Base-by-base conservation (phyloP, 2,888 invertebrate genomes). In the Colletes collaris region DNA sequence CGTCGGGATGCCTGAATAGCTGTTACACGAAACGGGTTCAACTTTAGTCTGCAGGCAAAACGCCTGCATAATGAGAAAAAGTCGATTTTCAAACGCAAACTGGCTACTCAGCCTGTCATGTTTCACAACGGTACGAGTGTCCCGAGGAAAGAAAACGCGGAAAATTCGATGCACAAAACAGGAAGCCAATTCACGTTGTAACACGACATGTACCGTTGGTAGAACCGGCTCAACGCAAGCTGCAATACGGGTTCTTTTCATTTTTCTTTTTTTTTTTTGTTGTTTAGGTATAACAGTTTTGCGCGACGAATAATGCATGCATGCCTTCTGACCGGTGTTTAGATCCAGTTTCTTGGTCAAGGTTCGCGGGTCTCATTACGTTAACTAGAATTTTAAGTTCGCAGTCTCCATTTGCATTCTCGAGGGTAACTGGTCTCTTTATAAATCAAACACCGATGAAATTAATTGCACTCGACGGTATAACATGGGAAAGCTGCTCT, bases 281-380 rank as follows among this genome's bases (percentile, higher is more conserved):
- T 63, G 46, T 16, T 44, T n/a, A 40, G 27, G 44, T 53, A 67
- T 58, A 50, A 53, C 67, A 53, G 78, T 79, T 76, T 75, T 71
- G 46, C 77, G 58, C 67, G 19, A 40, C 19, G 52, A 70, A 77
- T 77, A 64, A 62, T 53, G 66, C 50, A 50, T 53, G 50, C 63
- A 8, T 10, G 69, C 16, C 56, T 49, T 3, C 27, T 16, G 67
- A 55, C 52, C 77, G 56, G 59, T 19, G 63, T 63, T 75, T 60
- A 83, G 62, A 81, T 85, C 81, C 83, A 83, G 85, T 77, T 67
- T 62, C 66, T 76, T 59, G 79, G 79, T 84, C 79, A 76, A 82
- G 76, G 76, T 79, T 58, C 69, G 52, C 58, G 37, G 65, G 58
- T 44, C 65, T 59, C 37, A 16, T 74, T 66, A 56, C 53, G 27